phyloP scores from a whole-genome alignment of 2,888 invertebrate genomes.

The Chaitophorus viminalis region DNA sequence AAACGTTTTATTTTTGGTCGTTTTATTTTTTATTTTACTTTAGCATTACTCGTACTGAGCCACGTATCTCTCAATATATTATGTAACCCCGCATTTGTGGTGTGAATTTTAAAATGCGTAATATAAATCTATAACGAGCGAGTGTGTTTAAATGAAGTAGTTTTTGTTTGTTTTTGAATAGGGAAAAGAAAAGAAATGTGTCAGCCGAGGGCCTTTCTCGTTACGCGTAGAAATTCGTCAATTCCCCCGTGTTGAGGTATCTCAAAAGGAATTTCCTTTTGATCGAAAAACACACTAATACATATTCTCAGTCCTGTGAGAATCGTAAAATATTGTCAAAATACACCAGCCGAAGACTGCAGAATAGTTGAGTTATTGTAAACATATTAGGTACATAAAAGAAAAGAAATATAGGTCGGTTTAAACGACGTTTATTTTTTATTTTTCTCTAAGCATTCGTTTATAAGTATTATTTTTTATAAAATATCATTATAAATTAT shows the following conservation, averaged over 20 bases:
- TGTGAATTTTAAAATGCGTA: neutral
- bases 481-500: no score
- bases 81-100: neutral
- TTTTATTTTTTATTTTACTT: neutral
- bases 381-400: neutral
- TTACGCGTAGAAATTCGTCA: conserved; percentile 19
- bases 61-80: neutral
- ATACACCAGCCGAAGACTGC: neutral
- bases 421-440: neutral
- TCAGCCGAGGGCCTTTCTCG: neutral
- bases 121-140: conserved; percentile 1
- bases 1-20: neutral
- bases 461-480: no score
- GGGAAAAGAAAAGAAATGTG: neutral
- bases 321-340: conserved; percentile 17
- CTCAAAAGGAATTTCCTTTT: conserved; percentile 43
- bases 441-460: no score
- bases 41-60: neutral
- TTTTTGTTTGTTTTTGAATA: conserved; percentile 24
- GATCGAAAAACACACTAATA: conserved; percentile 6
- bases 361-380: neutral
- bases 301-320: neutral
- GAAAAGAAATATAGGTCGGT: neutral
- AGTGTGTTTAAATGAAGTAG: conserved; percentile 16
- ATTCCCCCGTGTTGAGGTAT: neutral